phyloP scores from a whole-genome alignment of 1,140 invertebrate species.

The Sipha flava region DNA sequence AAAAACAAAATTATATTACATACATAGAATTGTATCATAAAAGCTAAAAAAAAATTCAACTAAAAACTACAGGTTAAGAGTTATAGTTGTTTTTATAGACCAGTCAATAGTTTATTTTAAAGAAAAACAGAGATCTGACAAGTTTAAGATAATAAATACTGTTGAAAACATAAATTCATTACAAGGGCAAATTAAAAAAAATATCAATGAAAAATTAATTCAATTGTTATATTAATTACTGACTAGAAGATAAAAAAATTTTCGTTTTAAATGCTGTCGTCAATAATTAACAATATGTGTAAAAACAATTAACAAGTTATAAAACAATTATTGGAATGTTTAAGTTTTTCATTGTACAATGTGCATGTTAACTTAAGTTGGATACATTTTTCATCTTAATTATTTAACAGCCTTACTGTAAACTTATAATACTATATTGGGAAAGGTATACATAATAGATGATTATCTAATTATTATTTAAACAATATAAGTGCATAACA shows the following conservation, averaged over 20 bases:
- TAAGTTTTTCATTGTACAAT: neutral
- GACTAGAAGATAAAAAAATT: slow-evolving; percentile 17
- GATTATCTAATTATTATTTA: neutral
- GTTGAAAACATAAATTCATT: neutral
- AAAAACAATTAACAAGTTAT: neutral
- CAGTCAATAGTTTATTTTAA: neutral
- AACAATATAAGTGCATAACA: neutral
- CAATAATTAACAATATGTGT: neutral
- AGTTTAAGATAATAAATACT: neutral
- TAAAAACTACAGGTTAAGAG: neutral
- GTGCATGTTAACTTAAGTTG: neutral
- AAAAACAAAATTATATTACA: neutral
- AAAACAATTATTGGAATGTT: slow-evolving; percentile 10
- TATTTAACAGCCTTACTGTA: neutral
- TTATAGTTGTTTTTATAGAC: neutral
- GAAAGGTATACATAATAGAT: neutral
- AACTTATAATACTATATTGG: neutral
- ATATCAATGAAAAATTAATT: neutral
- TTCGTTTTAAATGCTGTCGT: slow-evolving; percentile 2
- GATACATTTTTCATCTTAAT: neutral
- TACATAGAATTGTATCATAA: neutral
- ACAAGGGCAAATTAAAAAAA: neutral
- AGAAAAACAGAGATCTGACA: neutral
- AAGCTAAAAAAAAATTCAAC: neutral
- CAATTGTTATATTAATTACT: neutral